These are phyloP conservation scores for Pyrocephalus nanus DNA, from an alignment of 2,797 vertebrate species.

Conservation along the genomic window DNA sequence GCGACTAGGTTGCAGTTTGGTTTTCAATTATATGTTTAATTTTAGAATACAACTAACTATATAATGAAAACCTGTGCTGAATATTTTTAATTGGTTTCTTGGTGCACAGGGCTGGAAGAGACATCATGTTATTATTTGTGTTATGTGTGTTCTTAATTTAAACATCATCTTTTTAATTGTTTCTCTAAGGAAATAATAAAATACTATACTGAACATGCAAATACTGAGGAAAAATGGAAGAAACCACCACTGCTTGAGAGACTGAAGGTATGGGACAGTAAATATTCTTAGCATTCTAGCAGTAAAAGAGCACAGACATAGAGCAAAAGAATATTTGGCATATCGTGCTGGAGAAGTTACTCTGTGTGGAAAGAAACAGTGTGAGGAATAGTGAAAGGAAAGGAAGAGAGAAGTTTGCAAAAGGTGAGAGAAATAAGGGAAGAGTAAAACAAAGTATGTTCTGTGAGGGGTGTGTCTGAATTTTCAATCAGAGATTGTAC, in stretches of 20 bases:
- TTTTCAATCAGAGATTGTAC: background rate
- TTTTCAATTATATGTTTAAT: background rate
- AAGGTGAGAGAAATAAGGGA: background rate
- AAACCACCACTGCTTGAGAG: conserved; percentile 83
- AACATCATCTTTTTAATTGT: background rate
- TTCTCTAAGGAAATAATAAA: conserved; percentile 83
- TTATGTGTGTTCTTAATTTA: background rate
- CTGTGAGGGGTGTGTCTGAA: background rate
- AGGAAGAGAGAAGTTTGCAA: background rate
- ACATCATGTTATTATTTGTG: background rate
- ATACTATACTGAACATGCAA: conserved; percentile 79
- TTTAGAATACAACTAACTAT: background rate
- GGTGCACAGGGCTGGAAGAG: background rate
- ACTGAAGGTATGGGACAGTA: conserved; percentile 82
- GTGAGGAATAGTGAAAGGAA: background rate
- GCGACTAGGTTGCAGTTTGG: background rate
- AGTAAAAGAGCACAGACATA: background rate
- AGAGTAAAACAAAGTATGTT: background rate
- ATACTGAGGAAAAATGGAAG: conserved; percentile 84
- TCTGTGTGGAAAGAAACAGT: background rate
- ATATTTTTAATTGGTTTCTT: background rate
- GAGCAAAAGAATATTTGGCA: background rate
- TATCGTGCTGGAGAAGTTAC: background rate
- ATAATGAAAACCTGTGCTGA: background rate
- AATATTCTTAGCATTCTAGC: background rate